phyloP scores from a whole-genome alignment of 2,113 vertebrate genomes.

The Prietella phreatophila region DNA sequence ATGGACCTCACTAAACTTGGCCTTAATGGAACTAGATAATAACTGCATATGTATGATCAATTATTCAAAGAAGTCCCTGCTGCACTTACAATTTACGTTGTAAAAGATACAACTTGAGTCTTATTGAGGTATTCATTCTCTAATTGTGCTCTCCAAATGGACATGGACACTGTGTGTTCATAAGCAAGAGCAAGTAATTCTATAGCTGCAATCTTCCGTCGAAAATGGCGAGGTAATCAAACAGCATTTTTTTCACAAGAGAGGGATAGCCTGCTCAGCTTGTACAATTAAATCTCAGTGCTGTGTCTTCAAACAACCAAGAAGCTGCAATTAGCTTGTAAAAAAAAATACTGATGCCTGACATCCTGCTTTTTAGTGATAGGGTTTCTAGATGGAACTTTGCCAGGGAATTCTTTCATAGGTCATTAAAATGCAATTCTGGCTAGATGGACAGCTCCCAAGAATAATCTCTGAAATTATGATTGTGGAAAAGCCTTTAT shows the following conservation, averaged over 20 bases:
- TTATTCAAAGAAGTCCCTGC: slow-evolving; percentile 28
- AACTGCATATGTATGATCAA: slow-evolving; percentile 15
- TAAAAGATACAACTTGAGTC: slow-evolving; percentile 33
- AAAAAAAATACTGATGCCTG: slow-evolving; percentile 33
- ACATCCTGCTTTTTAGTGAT: background rate
- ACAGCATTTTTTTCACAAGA: slow-evolving; percentile 29
- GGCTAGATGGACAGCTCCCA: slow-evolving; percentile 9
- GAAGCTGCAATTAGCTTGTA: slow-evolving; percentile 32
- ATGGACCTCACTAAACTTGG: slow-evolving; percentile 5
- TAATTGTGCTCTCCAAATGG: slow-evolving; percentile 45
- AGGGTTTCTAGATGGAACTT: slow-evolving; percentile 16
- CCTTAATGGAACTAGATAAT: slow-evolving; percentile 27
- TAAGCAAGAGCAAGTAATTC: slow-evolving; percentile 42
- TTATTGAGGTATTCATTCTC: slow-evolving; percentile 42
- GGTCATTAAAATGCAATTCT: slow-evolving; percentile 39
- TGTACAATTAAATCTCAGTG: slow-evolving; percentile 36
- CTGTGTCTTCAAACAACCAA: slow-evolving; percentile 38
- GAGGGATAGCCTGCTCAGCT: slow-evolving; percentile 22
- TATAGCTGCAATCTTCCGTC: slow-evolving; percentile 33
- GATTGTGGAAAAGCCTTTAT: slow-evolving; percentile 6
- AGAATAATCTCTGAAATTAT: slow-evolving; percentile 29
- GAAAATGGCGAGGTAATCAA: slow-evolving; percentile 38
- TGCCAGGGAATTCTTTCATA: slow-evolving; percentile 26
- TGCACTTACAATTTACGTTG: background rate
- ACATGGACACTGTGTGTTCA: slow-evolving; percentile 18